Conservation (phyloP, 2,113 vertebrate genomes). For the Etia nguti region DNA sequence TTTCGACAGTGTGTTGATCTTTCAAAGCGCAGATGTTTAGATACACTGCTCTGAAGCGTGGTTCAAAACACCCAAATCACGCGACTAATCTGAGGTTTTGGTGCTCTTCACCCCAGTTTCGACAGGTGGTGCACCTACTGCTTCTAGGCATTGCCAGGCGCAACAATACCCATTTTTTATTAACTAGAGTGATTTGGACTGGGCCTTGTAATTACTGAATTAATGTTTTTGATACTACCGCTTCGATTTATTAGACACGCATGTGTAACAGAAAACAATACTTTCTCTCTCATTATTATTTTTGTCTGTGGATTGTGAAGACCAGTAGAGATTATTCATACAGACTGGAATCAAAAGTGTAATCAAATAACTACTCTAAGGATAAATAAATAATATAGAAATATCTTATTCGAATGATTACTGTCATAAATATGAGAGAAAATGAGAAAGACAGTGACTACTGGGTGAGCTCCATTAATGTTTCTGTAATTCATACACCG, state of each 20-base stretch:
- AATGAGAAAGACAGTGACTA: neutral
- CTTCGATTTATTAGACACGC: neutral
- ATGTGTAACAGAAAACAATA: neutral
- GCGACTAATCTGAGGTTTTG: rapidly evolving
- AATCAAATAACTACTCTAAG: neutral
- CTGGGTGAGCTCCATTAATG: neutral
- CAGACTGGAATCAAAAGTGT: neutral
- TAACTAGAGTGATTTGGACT: too few relatives aligned
- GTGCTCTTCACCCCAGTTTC: rapidly evolving
- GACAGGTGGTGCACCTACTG: neutral
- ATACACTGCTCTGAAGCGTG: too few relatives aligned
- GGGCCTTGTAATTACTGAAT: neutral
- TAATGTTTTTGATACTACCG: neutral
- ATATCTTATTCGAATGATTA: neutral
- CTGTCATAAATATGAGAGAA: neutral
- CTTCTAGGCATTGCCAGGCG: rapidly evolving
- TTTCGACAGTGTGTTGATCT: too few relatives aligned
- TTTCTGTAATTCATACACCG: neutral
- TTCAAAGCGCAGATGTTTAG: too few relatives aligned
- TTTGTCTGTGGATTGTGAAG: neutral
- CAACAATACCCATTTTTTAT: neutral
- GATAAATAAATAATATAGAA: neutral
- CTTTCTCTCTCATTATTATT: neutral
- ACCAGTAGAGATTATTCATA: neutral
- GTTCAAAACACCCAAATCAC: neutral